Evolutionary conservation across 2,113 vertebrate genomes (phyloP).

Genomic region (Nerophis ophidion): DNA sequence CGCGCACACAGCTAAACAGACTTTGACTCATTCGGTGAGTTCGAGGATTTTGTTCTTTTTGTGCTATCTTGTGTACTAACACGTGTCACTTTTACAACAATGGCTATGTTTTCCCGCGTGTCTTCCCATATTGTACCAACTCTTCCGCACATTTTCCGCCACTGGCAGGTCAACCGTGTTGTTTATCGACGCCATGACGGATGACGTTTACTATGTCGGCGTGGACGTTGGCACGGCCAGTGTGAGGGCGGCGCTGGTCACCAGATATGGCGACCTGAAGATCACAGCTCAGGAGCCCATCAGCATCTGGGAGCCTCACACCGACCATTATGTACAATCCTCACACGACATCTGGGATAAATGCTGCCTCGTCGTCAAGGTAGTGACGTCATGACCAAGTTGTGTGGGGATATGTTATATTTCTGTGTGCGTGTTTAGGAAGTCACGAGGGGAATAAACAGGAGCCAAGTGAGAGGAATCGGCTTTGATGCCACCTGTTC

Average conservation of each 20-base stretch:
- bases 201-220: conserved; percentile 77
- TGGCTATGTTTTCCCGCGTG: no score
- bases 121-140: not conserved
- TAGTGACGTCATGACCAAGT: conserved; percentile 35
- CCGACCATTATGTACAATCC: conserved; percentile 87
- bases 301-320: conserved; percentile 79
- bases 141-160: not conserved
- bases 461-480: conserved; percentile 76
- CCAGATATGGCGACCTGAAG: conserved; percentile 67
- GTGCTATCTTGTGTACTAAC: fast-evolving
- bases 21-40: conserved; percentile 10
- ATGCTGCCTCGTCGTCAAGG: conserved; percentile 84
- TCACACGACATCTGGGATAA: conserved; percentile 88
- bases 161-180: not conserved
- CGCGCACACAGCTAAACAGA: not conserved
- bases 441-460: conserved; percentile 69
- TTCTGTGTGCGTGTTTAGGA: conserved; percentile 63
- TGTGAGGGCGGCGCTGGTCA: conserved; percentile 86
- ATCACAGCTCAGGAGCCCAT: conserved; percentile 77
- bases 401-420: not conserved
- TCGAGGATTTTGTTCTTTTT: not conserved
- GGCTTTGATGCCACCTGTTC: conserved; percentile 96
- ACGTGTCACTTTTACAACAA: no score
- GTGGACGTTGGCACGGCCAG: conserved; percentile 90
- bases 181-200: conserved; percentile 41